Conservation (phyloP, 64 coral and sea anemone species). For the Cladopsammia gracilis region DNA sequence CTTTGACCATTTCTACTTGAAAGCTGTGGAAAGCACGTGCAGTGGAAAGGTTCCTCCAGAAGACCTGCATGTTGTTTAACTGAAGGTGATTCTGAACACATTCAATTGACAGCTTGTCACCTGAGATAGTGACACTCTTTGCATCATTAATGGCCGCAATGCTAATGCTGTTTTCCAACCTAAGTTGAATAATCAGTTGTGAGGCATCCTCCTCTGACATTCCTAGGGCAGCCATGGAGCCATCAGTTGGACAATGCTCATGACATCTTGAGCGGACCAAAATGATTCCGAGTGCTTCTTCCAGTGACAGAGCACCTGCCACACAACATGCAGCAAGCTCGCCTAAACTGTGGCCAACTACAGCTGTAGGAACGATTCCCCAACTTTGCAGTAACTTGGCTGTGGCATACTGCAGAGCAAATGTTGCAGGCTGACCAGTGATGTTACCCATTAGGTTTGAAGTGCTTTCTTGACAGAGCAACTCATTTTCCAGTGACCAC, state of each 20-base stretch:
- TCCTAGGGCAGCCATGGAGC: constrained; percentile 83
- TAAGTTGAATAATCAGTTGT: constrained; percentile 62
- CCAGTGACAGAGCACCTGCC: constrained; percentile 49
- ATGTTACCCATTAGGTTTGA: constrained; percentile 30
- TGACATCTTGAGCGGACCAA: constrained; percentile 64
- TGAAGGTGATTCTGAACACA: constrained; percentile 62
- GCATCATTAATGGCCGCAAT: constrained; percentile 77
- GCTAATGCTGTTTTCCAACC: constrained; percentile 50
- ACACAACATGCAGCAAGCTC: constrained; percentile 57
- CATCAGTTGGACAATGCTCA: constrained; percentile 51
- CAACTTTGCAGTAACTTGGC: constrained; percentile 73
- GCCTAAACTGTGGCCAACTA: constrained; percentile 78
- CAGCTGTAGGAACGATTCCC: constrained; percentile 78
- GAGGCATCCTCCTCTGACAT: constrained; percentile 48
- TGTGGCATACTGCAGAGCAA: constrained; percentile 79
- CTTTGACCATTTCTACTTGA: constrained; percentile 67
- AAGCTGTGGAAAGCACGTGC: constrained; percentile 81
- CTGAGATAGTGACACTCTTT: constrained; percentile 78
- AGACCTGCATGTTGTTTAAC: constrained; percentile 14
- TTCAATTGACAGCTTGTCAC: constrained; percentile 59
- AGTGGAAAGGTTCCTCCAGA: constrained; percentile 75
- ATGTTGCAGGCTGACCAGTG: constrained; percentile 73
- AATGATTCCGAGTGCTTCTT: constrained; percentile 63
- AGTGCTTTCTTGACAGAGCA: constrained; percentile 1
- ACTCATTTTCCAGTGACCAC: constrained; percentile 72